phyloP scores from a whole-genome alignment of 2,113 vertebrate species.

The Rhineura floridana region DNA sequence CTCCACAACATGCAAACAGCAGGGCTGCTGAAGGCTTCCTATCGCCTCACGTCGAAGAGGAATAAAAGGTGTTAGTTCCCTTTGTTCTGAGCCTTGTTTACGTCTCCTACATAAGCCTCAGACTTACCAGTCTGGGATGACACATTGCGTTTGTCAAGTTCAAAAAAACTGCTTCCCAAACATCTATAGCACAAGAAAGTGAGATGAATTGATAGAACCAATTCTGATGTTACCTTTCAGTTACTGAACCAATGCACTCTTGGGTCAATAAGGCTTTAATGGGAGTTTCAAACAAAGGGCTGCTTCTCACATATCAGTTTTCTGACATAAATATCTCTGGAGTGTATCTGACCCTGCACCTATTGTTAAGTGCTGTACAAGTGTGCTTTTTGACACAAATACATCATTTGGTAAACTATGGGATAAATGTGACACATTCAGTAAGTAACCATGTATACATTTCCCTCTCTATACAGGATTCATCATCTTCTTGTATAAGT shows the following conservation, averaged over 20 bases:
- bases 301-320: neutral
- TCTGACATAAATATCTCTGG: neutral
- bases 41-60: neutral
- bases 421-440: neutral
- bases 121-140: neutral
- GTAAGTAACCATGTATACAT: neutral
- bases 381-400: neutral
- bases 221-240: slow-evolving; percentile 1
- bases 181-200: slow-evolving; percentile 21
- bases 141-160: slow-evolving; percentile 23
- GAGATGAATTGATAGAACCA: slow-evolving; percentile 11
- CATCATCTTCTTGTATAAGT: neutral
- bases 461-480: neutral
- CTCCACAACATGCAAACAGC: neutral
- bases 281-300: neutral
- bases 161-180: neutral
- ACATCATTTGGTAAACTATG: no score
- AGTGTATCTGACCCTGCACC: neutral
- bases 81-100: neutral
- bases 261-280: neutral
- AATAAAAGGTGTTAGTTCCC: neutral
- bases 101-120: neutral
- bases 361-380: neutral
- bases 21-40: accelerated
- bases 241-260: neutral